phyloP scores from a whole-genome alignment of 2,888 invertebrate species.

The Macrosiphum euphorbiae region DNA sequence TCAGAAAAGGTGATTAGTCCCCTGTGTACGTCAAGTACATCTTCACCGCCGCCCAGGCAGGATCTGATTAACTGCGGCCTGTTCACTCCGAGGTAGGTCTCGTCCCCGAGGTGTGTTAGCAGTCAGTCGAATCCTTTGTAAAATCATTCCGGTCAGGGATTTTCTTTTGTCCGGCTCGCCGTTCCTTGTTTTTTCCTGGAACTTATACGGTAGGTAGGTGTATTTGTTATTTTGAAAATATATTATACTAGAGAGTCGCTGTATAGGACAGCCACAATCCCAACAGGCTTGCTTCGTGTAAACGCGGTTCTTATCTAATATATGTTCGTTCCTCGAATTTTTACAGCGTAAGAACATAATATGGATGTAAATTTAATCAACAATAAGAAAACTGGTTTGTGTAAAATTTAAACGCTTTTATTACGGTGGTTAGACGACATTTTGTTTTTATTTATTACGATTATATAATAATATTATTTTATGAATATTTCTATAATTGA shows the following conservation, averaged over 20 bases:
- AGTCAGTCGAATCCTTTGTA: not conserved
- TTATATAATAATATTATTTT: not conserved
- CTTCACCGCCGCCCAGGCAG: not conserved
- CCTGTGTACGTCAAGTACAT: not conserved
- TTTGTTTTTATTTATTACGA: not conserved
- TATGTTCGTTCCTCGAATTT: not conserved
- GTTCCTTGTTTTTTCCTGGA: not conserved
- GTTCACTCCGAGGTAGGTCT: not conserved
- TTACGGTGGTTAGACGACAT: not conserved
- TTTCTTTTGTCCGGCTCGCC: not conserved
- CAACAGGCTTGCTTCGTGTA: not conserved
- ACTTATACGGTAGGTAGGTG: not conserved
- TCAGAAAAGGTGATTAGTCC: constrained; percentile 15
- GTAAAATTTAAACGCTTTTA: not conserved
- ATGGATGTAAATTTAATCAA: not conserved
- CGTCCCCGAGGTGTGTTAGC: not conserved
- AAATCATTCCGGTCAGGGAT: constrained; percentile 20
- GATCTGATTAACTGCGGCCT: constrained; percentile 9
- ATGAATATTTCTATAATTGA: not conserved
- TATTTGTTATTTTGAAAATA: not conserved
- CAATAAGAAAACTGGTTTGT: not conserved
- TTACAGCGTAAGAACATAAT: not conserved
- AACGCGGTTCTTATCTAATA: not conserved
- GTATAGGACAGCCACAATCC: not conserved
- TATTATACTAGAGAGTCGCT: not conserved